A percentile compares a stretch with the other conserved stretches of the same genome.
Conservation (phyloP, 1,140 invertebrate species). For the Aphis gossypii region DNA sequence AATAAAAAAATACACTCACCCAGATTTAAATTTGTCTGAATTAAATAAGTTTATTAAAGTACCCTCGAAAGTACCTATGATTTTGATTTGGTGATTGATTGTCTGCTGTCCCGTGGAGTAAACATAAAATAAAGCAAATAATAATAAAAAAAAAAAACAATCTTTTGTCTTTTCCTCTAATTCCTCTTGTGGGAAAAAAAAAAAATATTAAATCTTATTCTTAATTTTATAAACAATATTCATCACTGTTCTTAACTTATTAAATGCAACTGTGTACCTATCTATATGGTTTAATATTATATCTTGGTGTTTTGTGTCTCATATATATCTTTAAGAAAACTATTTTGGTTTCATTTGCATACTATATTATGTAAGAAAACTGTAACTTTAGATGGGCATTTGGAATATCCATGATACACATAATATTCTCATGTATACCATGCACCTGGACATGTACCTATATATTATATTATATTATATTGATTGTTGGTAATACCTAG, state of each 20-base stretch:
- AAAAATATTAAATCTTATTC: not conserved
- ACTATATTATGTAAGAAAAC: constrained; percentile 10
- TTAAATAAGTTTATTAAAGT: not conserved
- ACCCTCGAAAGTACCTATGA: too few relatives aligned
- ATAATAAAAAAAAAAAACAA: too few relatives aligned
- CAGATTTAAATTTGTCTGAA: not conserved
- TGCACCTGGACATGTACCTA: not conserved
- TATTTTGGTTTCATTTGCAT: not conserved
- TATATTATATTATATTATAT: not conserved
- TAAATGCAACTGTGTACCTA: not conserved
- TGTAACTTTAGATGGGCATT: not conserved
- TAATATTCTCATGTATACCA: not conserved
- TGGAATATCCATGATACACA: not conserved
- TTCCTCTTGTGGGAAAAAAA: not conserved
- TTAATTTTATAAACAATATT: too few relatives aligned
- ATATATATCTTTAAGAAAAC: not conserved
- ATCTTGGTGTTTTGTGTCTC: not conserved
- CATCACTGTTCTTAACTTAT: too few relatives aligned
- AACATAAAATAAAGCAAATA: too few relatives aligned
- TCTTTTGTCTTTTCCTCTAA: not conserved
- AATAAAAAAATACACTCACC: not conserved
- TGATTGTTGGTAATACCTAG: not conserved
- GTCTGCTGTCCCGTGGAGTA: not conserved
- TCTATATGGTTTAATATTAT: not conserved
- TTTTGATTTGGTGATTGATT: too few relatives aligned